Conservation (phyloP, 1,140 invertebrate genomes). For the Grapholita molesta region DNA sequence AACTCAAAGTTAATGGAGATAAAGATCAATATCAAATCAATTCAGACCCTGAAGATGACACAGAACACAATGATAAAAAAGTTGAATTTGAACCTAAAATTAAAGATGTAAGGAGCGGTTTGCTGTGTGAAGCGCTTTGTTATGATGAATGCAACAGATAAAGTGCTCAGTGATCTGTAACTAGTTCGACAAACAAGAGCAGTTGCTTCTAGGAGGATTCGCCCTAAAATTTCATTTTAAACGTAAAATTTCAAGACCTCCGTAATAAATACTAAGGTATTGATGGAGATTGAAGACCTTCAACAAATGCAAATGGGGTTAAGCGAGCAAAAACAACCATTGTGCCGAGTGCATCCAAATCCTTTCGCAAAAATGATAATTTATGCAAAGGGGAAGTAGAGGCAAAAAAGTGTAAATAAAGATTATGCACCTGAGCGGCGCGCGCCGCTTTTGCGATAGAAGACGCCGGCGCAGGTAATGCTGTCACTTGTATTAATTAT, state of each 20-base stretch:
- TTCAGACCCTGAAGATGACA: slow-evolving; percentile 19
- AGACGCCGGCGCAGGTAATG: slow-evolving; percentile 29
- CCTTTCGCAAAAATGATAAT: slow-evolving; percentile 60
- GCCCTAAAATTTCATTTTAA: slow-evolving; percentile 15
- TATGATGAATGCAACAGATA: slow-evolving; percentile 57
- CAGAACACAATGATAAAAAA: slow-evolving; percentile 29
- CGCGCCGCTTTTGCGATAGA: slow-evolving; percentile 60
- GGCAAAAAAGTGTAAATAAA: slow-evolving; percentile 70
- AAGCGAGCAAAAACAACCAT: background rate
- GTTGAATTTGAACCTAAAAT: slow-evolving; percentile 45
- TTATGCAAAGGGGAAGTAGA: slow-evolving; percentile 74
- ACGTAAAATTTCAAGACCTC: background rate
- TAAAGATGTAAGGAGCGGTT: slow-evolving; percentile 40
- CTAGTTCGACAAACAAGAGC: slow-evolving; percentile 58
- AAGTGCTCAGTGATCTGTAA: slow-evolving; percentile 65
- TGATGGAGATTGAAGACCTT: background rate
- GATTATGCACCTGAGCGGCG: slow-evolving; percentile 69
- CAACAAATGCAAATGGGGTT: background rate
- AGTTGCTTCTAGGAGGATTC: slow-evolving; percentile 24
- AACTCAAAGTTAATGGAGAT: slow-evolving; percentile 22
- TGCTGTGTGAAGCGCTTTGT: slow-evolving; percentile 28
- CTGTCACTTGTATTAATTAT: slow-evolving; percentile 67
- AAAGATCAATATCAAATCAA: slow-evolving; percentile 23
- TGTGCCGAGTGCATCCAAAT: slow-evolving; percentile 17
- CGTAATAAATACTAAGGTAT: background rate